These are phyloP conservation scores for Lucilia sericata DNA, from an alignment of 1,140 invertebrate genomes.

Conservation along the genomic window DNA sequence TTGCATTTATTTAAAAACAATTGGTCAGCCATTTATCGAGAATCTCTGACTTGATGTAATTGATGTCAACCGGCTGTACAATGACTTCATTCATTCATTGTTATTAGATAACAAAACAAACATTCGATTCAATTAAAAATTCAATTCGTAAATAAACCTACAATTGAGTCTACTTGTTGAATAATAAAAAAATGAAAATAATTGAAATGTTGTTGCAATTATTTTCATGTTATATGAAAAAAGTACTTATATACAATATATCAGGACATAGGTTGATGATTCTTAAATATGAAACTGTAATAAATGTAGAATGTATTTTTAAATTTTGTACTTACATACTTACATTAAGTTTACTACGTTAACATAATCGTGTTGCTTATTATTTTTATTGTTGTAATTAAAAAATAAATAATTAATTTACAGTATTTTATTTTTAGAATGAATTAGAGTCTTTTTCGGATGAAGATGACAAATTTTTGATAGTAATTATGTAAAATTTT, in stretches of 20 bases:
- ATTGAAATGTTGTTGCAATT: not conserved
- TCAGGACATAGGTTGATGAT: not conserved
- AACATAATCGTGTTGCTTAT: no score
- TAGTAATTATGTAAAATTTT: no score
- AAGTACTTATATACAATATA: not conserved
- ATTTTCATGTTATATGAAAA: not conserved
- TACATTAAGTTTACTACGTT: no score
- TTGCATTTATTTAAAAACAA: not conserved
- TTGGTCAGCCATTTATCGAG: not conserved
- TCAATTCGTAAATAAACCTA: not conserved
- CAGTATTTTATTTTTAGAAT: no score
- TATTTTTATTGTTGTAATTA: no score
- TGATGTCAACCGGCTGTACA: not conserved
- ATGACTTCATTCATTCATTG: not conserved
- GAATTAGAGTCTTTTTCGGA: no score
- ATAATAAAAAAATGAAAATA: not conserved
- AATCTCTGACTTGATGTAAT: not conserved
- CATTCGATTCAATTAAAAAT: conserved; percentile 15
- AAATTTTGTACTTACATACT: no score
- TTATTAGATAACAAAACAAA: not conserved
- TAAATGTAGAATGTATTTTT: no score
- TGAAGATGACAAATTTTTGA: no score
- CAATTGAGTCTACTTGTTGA: not conserved
- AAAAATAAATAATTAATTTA: no score
- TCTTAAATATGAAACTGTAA: no score